phyloP scores from a whole-genome alignment of 2,888 invertebrate genomes.

The Orchestes rusci region DNA sequence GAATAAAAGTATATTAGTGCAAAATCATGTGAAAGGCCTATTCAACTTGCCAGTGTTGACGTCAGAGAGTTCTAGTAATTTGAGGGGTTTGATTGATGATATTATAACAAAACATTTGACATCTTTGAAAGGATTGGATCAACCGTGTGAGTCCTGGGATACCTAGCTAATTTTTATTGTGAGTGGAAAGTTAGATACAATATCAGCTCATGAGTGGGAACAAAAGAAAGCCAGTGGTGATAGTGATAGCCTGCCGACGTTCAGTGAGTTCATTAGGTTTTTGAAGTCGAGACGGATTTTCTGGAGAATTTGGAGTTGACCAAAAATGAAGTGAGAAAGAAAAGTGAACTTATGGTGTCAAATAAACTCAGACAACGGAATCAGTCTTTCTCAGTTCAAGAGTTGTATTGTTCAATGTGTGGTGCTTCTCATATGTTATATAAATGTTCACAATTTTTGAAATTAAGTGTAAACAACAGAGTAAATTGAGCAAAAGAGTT shows the following conservation, averaged over 20 bases:
- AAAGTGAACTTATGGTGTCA: background rate
- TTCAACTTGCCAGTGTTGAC: constrained; percentile 12
- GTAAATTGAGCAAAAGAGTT: too few relatives aligned
- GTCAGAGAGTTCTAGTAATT: constrained; percentile 16
- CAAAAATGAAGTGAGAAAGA: background rate
- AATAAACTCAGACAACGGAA: too few relatives aligned
- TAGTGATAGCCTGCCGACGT: background rate
- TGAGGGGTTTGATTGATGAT: too few relatives aligned
- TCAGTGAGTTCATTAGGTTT: constrained; percentile 1
- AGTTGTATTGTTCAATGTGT: too few relatives aligned
- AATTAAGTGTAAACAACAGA: too few relatives aligned
- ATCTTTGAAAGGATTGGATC: background rate
- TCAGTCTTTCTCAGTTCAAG: too few relatives aligned
- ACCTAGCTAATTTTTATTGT: background rate
- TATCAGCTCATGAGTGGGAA: constrained; percentile 1
- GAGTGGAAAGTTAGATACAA: background rate
- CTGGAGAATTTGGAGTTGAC: constrained; percentile 4
- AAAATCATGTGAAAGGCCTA: constrained; percentile 17
- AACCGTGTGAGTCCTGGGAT: constrained; percentile 2
- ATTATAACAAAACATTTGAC: constrained; percentile 4
- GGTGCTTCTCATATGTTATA: too few relatives aligned
- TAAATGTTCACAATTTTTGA: too few relatives aligned
- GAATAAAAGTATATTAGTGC: background rate
- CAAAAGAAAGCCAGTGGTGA: background rate
- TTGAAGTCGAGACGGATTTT: constrained; percentile 1